Base-by-base conservation (phyloP, 2,113 vertebrate genomes). In the Brienomyrus longianalis region DNA sequence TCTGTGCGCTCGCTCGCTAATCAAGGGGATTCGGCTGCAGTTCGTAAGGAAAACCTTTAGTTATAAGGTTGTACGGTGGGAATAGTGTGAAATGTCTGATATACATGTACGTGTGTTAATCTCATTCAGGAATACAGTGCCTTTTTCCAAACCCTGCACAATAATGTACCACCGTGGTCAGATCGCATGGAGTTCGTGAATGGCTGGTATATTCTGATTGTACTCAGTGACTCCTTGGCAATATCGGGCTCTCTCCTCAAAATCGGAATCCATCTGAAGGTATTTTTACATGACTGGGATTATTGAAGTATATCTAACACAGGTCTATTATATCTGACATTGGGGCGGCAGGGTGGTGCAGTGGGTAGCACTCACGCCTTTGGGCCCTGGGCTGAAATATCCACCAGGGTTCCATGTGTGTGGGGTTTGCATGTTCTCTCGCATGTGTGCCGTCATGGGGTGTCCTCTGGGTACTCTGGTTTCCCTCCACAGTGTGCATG, bases 231-330 rank as follows among this genome's bases (percentile, higher is more conserved):
- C 91, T 93, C 96, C 1, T 90, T 99, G 90, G 97, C 97, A 87
- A 95, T 99, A 54, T 91, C 93, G 91, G 98, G 98, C 86, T 98
- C 98, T 6, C 93, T 95, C 43, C 95, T 99, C 83, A 99, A 99
- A 94, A 98, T 99, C 93, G 97, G 97, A 93, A 99, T 99, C 91
- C 97, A 98, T 92, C 96, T 96, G 59, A 99, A 99, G 97, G 98
- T 97, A 31, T 48, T 89, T 95, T 74, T 89, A 87, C 19, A 9
- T 7, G 15, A 3, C 23, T 45, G 19, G 5, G 62, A 13, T 27
- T 66, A 66, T 27, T 27, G 23, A 70, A 19, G 48, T 19, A 50
- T 66, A n/a, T 59, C 59, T 27, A 10, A 66, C 3, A 27, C 3
- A 66, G 23, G 3, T n/a, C 59, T 66, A 3, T 27, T 66, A 66